A percentile compares a stretch with the other conserved stretches of the same genome.
phyloP scores from a whole-genome alignment of 2,888 invertebrate species.

The Drosophila subsilvestris region DNA sequence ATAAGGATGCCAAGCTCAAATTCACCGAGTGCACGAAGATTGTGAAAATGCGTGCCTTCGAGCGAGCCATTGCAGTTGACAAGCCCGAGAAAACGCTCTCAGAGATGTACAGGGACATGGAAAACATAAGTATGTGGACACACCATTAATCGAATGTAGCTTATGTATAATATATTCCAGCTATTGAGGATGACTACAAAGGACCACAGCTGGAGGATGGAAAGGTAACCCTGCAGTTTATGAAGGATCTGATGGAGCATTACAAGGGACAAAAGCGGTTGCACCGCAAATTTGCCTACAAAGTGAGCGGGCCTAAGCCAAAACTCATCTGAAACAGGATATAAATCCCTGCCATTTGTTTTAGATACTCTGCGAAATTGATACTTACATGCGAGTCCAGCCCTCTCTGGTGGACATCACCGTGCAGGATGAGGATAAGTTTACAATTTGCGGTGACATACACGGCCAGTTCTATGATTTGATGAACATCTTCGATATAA shows the following conservation, averaged over 20 bases:
- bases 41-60: constrained; percentile 96
- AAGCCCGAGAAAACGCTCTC: constrained; percentile 94
- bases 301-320: constrained; percentile 86
- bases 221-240: constrained; percentile 94
- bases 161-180: constrained; percentile 85
- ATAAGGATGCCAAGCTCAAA: constrained; percentile 96
- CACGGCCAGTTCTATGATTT: constrained; percentile 99
- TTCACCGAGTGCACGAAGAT: constrained; percentile 98
- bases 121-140: constrained; percentile 90
- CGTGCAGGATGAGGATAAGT: constrained; percentile 94
- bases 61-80: constrained; percentile 97
- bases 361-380: constrained; percentile 96
- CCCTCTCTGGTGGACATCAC: constrained; percentile 95
- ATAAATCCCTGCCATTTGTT: neutral
- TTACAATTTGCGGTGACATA: constrained; percentile 99
- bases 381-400: constrained; percentile 91
- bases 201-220: constrained; percentile 96
- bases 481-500: constrained; percentile 98
- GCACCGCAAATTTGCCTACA: constrained; percentile 98
- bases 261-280: constrained; percentile 96
- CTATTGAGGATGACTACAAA: constrained; percentile 96
- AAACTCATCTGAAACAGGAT: neutral
- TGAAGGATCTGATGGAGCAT: constrained; percentile 93
- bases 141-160: neutral
- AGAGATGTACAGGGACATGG: constrained; percentile 92